Percentiles rank a stretch among this genome's conserved stretches.
phyloP scores from a whole-genome alignment of 2,888 invertebrate species.

The Noctua janthina region DNA sequence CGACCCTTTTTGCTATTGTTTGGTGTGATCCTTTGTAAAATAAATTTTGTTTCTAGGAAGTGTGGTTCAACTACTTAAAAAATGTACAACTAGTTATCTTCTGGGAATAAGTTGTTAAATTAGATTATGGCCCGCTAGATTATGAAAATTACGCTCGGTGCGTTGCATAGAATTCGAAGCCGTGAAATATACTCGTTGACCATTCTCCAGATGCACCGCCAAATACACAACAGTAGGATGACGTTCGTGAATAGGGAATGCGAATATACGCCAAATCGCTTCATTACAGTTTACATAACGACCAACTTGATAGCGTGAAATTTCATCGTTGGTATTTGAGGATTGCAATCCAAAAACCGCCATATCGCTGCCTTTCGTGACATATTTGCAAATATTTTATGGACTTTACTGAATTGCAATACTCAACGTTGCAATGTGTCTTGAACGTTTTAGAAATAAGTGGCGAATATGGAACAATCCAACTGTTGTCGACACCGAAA shows the following conservation, averaged over 20 bases:
- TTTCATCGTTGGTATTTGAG: not conserved
- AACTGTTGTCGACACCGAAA: not conserved
- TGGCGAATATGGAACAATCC: not conserved
- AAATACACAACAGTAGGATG: too few species aligned
- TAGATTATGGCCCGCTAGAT: too few species aligned
- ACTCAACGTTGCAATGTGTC: not conserved
- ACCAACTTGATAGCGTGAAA: not conserved
- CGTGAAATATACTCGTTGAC: too few species aligned
- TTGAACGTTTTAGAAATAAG: not conserved
- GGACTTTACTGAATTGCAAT: not conserved
- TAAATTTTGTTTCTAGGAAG: too few species aligned
- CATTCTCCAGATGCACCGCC: too few species aligned
- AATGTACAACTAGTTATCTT: too few species aligned
- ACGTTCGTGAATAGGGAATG: not conserved
- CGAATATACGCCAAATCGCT: not conserved
- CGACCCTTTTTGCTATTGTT: too few species aligned
- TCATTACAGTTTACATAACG: not conserved
- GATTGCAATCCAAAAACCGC: not conserved
- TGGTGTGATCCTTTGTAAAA: too few species aligned
- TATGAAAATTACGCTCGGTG: too few species aligned
- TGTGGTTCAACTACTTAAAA: too few species aligned
- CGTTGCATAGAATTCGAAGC: too few species aligned
- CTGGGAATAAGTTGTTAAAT: too few species aligned
- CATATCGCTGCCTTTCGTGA: not conserved
- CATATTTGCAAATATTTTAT: constrained; percentile 1